phyloP scores from a whole-genome alignment of 1,140 invertebrate genomes.

The Colletes latitarsis region DNA sequence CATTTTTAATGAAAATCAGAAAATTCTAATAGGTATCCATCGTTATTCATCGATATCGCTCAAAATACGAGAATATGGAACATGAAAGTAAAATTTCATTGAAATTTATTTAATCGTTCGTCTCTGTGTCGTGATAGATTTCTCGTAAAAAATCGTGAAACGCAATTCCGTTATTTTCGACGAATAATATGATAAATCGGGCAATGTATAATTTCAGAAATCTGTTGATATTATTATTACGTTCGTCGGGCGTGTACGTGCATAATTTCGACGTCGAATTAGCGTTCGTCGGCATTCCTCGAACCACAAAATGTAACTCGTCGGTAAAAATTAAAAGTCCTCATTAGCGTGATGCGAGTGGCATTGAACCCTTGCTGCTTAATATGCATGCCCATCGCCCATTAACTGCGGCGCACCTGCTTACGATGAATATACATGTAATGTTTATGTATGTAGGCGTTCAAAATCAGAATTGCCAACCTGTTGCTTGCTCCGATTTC shows the following conservation, averaged over 20 bases:
- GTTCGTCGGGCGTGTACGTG: too few species aligned
- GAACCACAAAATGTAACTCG: background rate
- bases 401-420: constrained; percentile 23
- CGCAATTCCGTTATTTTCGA: too few species aligned
- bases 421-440: constrained; percentile 25
- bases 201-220: background rate
- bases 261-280: background rate
- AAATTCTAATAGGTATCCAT: too few species aligned
- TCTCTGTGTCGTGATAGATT: too few species aligned
- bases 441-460: background rate
- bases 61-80: too few species aligned
- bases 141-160: too few species aligned
- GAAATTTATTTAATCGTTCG: too few species aligned
- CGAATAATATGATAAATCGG: too few species aligned
- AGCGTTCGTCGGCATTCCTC: background rate
- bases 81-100: too few species aligned
- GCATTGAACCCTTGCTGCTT: constrained; percentile 10
- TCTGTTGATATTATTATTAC: background rate
- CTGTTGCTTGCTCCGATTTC: constrained; percentile 57
- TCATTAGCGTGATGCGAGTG: background rate
- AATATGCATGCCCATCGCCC: constrained; percentile 30
- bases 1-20: too few species aligned
- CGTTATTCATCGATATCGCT: too few species aligned
- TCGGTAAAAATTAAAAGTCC: background rate
- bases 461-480: constrained; percentile 56